Conservation (phyloP, 2,797 vertebrate species). For the Bovichtus diacanthus region DNA sequence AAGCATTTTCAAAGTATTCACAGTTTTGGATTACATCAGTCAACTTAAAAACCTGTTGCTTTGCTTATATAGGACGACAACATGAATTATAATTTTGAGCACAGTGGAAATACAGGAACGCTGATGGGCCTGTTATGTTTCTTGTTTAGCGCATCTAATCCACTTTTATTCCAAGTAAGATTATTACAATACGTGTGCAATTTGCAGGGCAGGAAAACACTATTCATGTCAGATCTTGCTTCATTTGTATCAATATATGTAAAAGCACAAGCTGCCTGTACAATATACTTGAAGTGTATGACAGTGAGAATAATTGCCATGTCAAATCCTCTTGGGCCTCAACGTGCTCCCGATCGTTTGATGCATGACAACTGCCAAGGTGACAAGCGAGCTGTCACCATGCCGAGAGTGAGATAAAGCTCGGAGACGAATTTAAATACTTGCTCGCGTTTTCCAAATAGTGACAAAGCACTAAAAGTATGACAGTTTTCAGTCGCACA, state of each 20-base stretch:
- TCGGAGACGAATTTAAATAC: slow-evolving; percentile 43
- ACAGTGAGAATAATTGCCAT: slow-evolving; percentile 73
- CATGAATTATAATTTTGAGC: background rate
- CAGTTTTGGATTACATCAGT: background rate
- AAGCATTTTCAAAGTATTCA: background rate
- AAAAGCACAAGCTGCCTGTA: slow-evolving; percentile 52
- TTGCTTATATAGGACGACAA: background rate
- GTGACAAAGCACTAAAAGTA: slow-evolving; percentile 41
- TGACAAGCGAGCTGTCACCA: slow-evolving; percentile 62
- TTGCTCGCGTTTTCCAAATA: slow-evolving; percentile 32
- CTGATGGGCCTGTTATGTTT: slow-evolving; percentile 14
- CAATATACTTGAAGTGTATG: slow-evolving; percentile 57
- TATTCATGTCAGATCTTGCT: slow-evolving; percentile 48
- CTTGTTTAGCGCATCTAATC: slow-evolving; percentile 28
- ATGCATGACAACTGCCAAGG: slow-evolving; percentile 68
- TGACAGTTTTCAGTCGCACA: slow-evolving; percentile 13
- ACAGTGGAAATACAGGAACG: background rate
- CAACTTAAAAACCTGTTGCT: too few species aligned
- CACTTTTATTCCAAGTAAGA: slow-evolving; percentile 30
- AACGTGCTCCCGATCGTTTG: slow-evolving; percentile 60
- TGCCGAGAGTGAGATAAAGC: slow-evolving; percentile 51
- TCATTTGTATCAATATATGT: slow-evolving; percentile 58
- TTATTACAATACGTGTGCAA: slow-evolving; percentile 43
- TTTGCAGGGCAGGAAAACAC: slow-evolving; percentile 22
- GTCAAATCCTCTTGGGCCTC: slow-evolving; percentile 74